phyloP scores from a whole-genome alignment of 92 coral and sea anemone genomes.

The Porites rus region DNA sequence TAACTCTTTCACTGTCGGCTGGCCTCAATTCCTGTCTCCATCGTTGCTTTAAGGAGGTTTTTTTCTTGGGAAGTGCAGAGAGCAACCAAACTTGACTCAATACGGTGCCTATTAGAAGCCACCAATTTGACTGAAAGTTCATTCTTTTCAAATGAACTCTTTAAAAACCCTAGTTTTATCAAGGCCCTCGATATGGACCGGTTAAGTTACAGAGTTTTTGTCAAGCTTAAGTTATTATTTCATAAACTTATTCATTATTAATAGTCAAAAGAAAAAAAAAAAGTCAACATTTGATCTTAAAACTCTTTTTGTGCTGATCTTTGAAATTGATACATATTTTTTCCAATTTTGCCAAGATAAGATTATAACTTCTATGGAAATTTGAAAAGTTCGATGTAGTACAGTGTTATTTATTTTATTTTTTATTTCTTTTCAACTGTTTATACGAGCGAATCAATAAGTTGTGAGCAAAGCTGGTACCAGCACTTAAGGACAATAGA shows the following conservation, averaged over 20 bases:
- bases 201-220: constrained; percentile 46
- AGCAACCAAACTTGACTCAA: constrained; percentile 12
- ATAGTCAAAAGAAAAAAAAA: constrained; percentile 26
- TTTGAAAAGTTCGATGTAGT: background rate
- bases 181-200: constrained; percentile 5
- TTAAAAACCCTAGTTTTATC: constrained; percentile 12
- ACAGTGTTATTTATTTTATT: no score
- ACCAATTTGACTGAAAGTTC: constrained; percentile 25
- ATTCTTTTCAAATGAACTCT: constrained; percentile 23
- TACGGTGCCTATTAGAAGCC: constrained; percentile 26
- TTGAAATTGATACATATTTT: background rate
- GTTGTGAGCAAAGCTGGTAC: constrained; percentile 33
- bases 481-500: constrained; percentile 34
- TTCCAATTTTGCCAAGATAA: background rate
- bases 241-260: constrained; percentile 68
- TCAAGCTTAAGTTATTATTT: constrained; percentile 71
- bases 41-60: constrained; percentile 30
- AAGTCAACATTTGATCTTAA: background rate
- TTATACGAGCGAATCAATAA: background rate
- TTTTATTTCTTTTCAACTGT: background rate
- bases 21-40: constrained; percentile 11
- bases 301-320: background rate
- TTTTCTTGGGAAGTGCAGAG: constrained; percentile 13
- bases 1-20: constrained; percentile 32
- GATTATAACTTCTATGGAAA: no score